A percentile compares a stretch with the other conserved stretches of the same genome.
phyloP scores from a whole-genome alignment of 2,113 vertebrate genomes.

The Oceanodroma tethys region DNA sequence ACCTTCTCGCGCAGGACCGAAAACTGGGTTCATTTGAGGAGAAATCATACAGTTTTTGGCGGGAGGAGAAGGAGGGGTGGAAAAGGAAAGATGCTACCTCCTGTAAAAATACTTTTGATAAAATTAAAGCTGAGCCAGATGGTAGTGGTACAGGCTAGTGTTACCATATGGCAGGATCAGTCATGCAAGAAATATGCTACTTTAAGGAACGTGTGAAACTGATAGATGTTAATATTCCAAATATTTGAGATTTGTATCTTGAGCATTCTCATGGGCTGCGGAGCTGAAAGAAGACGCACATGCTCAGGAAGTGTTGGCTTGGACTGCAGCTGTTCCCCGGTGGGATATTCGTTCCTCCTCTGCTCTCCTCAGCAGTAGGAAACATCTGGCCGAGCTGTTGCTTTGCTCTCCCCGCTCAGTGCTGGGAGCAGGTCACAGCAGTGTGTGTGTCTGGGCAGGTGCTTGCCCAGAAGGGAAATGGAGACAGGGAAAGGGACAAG shows the following conservation, averaged over 20 bases:
- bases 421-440: background rate
- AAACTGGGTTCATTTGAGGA: slow-evolving; percentile 33
- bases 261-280: background rate
- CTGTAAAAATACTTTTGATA: slow-evolving; percentile 44
- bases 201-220: background rate
- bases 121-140: slow-evolving; percentile 53
- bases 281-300: background rate
- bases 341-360: background rate
- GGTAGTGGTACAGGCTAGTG: slow-evolving; percentile 47
- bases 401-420: background rate
- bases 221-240: slow-evolving; percentile 60
- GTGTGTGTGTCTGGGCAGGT: background rate
- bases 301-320: background rate
- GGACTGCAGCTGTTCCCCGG: fast-evolving
- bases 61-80: background rate
- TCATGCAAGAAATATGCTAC: slow-evolving; percentile 25
- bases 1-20: background rate
- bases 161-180: slow-evolving; percentile 52
- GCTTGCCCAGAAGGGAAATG: background rate
- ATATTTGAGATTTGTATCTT: slow-evolving; percentile 42
- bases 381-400: background rate
- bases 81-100: slow-evolving; percentile 14
- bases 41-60: slow-evolving; percentile 20
- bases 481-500: background rate
- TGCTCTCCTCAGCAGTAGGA: background rate